Evolutionary conservation across 2,797 vertebrate genomes (phyloP), one percentile per base, ranked within the genome.

Genomic region (Vultur gryphus): DNA sequence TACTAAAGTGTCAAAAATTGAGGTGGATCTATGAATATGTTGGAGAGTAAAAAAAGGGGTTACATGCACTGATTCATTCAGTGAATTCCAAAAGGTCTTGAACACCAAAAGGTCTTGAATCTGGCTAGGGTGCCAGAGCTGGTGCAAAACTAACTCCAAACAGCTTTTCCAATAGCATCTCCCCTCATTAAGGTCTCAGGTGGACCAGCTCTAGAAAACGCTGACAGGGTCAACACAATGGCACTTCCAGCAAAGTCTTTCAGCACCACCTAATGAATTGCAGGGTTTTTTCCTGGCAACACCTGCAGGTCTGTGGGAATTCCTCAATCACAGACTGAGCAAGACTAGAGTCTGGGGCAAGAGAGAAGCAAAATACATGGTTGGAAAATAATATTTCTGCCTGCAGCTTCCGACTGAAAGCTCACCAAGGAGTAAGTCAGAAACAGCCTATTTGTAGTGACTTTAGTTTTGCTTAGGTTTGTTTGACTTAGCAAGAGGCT

Each of bases 211-310:
- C 33, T 71, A 84, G 75, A 91, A 93, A 95, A 87, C 0, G 25
- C 71, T 81, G 82, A 81, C 72, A 44, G 1, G 3, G 26, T 84
- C 89, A 89, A 71, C 49, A 13, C 1, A 8, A 65, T 6, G 2
- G 43, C 41, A 28, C 76, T 89, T 93, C 28, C 90, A 89, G 61
- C 84, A 31, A 87, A 82, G 79, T 70, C 33, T 80, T 92, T 89
- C 90, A 87, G 86, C 90, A 89, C 39, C 88, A 90, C 52, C 69
- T 95, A 89, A 93, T 93, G 90, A 95, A 90, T 57, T 26, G 52
- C 11, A 58, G 62, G 6, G 9, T 10, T 69, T 92, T 94, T 91
- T 87, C 79, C 71, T 83, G 93, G 92, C 88, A 90, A 62, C 55
- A 43, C 46, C 70, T 57, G 54, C 44, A 46, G 11, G 39, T 61